Evolutionary conservation across 1,140 invertebrate genomes (phyloP), one percentile per base, ranked within the genome.

Genomic region (Cydia splendana): DNA sequence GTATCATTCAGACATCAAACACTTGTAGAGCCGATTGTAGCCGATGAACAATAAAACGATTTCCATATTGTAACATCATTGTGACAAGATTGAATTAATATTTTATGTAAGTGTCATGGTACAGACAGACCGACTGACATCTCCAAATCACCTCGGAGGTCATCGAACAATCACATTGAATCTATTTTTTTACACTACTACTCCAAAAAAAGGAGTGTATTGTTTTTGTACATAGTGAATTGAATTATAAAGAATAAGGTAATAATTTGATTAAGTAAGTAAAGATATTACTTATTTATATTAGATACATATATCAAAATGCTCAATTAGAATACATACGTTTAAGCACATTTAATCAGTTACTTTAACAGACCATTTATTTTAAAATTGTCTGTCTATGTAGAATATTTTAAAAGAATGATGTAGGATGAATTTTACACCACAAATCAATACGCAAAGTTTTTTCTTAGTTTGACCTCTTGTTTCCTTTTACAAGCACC

Each of bases 31-130:
- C 20, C 67, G 67, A 71, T 71, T 71, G 67, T 71, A 38, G 30
- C 30, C 15, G n/a, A 42, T 24, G 73, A 74, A 74, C 73, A 74
- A 74, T 74, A 74, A 74, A 53, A 53, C 24, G 42, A 80, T 80
- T 81, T 82, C 79, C 80, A 82, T 80, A 82, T 76, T 85, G 83
- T 84, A 83, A 87, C 84, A 83, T 81, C 67, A 78, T 81, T 84
- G 82, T 82, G 82, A 88, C 88, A 84, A 81, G 85, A 87, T 85
- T 80, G 80, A 88, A 91, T 92, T 88, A 92, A 86, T 84, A 87
- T 91, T 87, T 88, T 78, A 79, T 87, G 80, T 90, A 82, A 83
- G 81, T 78, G 80, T 85, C 78, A 83, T 78, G 75, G 75, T 85
- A 83, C 81, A 85, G 71, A 78, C 83, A 78, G 78, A 85, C 83